These are phyloP conservation scores for Aeoliscus strigatus DNA, from an alignment of 2,797 vertebrate species.

Conservation along the genomic window DNA sequence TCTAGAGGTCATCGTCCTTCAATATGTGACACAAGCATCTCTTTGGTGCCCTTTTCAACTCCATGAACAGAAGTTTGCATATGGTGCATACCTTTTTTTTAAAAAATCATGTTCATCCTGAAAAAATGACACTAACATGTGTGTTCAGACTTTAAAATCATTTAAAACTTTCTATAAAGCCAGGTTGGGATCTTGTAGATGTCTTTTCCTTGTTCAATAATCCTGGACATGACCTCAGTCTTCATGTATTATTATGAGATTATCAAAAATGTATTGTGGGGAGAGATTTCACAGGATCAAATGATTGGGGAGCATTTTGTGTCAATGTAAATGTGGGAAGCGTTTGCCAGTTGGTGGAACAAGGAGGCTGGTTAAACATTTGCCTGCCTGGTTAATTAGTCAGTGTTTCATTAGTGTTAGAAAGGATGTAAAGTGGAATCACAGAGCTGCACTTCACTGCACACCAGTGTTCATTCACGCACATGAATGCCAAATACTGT, in stretches of 20 bases:
- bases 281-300: neutral
- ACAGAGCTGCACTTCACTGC: conserved; percentile 45
- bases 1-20: conserved; percentile 39
- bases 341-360: neutral
- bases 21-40: neutral
- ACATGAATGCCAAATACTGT: conserved; percentile 14
- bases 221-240: too few species aligned
- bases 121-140: too few species aligned
- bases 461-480: conserved; percentile 41
- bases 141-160: too few species aligned
- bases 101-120: neutral
- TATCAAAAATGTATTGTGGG: neutral
- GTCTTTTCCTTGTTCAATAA: neutral
- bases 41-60: neutral
- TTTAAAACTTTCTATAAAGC: conserved; percentile 1
- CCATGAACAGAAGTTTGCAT: neutral
- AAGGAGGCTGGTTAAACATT: conserved; percentile 67
- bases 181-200: neutral
- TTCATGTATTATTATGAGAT: neutral
- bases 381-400: conserved; percentile 70
- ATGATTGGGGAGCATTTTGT: too few species aligned
- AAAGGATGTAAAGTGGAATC: conserved; percentile 59
- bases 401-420: conserved; percentile 60
- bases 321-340: neutral
- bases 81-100: neutral